phyloP scores from a whole-genome alignment of 2,888 invertebrate genomes.

The Zhengitettix transpicula region DNA sequence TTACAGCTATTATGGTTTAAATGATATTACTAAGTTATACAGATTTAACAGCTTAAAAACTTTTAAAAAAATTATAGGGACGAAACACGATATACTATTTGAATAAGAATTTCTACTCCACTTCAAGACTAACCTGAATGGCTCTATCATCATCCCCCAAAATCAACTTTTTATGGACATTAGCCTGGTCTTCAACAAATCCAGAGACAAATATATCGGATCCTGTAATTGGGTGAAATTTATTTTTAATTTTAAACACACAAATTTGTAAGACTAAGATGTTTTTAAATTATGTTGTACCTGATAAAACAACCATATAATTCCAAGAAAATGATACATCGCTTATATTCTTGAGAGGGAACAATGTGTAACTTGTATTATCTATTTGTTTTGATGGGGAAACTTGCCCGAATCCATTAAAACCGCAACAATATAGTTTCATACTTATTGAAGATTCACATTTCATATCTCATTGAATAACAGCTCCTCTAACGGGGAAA shows the following conservation, averaged over 20 bases:
- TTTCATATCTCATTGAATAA: neutral
- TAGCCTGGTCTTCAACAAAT: neutral
- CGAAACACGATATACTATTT: too few relatives aligned
- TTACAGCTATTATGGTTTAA: too few relatives aligned
- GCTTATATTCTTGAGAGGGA: slow-evolving; percentile 1
- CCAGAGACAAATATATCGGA: neutral
- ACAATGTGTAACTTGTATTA: neutral
- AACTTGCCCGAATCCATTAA: neutral
- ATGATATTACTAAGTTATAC: too few relatives aligned
- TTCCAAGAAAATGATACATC: slow-evolving; percentile 7
- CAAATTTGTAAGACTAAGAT: neutral
- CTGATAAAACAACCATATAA: slow-evolving; percentile 4
- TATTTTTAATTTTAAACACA: too few relatives aligned
- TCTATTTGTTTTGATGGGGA: neutral
- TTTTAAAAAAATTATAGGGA: too few relatives aligned
- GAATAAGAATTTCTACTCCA: too few relatives aligned
- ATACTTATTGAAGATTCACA: neutral
- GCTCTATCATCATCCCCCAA: neutral
- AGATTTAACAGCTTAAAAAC: too few relatives aligned
- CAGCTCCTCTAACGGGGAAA: neutral
- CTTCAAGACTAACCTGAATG: neutral
- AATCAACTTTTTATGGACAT: neutral
- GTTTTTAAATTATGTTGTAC: neutral
- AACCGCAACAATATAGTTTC: neutral
- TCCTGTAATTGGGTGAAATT: neutral